Evolutionary conservation across 2,113 vertebrate species (phyloP).

Genomic region (Aythya baeri): DNA sequence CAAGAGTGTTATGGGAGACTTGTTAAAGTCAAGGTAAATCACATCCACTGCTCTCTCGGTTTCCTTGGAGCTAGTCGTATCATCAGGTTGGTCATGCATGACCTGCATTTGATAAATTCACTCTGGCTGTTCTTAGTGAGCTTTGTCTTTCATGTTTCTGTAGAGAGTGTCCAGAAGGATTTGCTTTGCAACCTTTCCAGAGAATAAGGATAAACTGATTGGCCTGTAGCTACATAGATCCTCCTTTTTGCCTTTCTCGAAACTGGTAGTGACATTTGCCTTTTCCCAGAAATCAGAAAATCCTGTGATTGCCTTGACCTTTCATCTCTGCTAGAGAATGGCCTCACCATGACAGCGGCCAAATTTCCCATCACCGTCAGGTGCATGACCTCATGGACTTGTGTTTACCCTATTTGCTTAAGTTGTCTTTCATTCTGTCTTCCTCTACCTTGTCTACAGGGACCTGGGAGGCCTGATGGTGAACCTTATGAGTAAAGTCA

Average conservation of each 20-base stretch:
- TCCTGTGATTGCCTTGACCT: neutral
- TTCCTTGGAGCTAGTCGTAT: neutral
- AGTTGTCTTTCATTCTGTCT: neutral
- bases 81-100: neutral
- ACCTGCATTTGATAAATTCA: neutral
- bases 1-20: neutral
- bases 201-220: neutral
- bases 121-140: neutral
- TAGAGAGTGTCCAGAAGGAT: neutral
- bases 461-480: neutral
- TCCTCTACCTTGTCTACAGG: neutral
- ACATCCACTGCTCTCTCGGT: neutral
- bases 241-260: neutral
- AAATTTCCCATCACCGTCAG: neutral
- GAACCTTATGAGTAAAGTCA: neutral
- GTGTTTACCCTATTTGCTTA: neutral
- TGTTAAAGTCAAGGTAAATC: neutral
- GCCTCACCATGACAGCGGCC: neutral
- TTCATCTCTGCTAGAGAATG: neutral
- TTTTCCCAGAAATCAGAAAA: neutral
- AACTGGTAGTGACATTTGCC: neutral
- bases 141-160: neutral
- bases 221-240: neutral
- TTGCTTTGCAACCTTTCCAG: neutral
- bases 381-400: neutral